A percentile compares a stretch with the other conserved stretches of the same genome.
Evolutionary conservation across 2,888 invertebrate species (phyloP).

Genomic region (Cantharis rustica): DNA sequence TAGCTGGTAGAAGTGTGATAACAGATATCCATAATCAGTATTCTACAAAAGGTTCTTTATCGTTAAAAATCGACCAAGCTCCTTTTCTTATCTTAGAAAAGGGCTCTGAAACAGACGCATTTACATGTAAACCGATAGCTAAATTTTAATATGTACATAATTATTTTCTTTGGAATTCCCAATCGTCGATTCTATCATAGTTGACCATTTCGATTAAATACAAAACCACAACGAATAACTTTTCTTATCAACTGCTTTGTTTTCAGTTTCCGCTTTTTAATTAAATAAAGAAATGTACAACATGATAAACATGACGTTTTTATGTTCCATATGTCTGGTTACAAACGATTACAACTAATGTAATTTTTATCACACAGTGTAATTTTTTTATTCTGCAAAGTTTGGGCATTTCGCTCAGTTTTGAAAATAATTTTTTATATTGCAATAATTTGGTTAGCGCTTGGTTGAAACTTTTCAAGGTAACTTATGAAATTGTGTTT

Average conservation of each 20-base stretch:
- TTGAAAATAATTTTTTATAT: background rate
- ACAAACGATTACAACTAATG: background rate
- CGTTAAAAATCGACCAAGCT: background rate
- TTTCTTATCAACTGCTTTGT: constrained; percentile 1
- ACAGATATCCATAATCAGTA: background rate
- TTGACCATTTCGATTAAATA: background rate
- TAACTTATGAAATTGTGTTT: background rate
- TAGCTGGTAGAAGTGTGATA: background rate
- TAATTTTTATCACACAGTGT: background rate
- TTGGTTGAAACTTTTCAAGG: background rate
- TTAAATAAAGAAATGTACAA: background rate
- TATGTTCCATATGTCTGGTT: background rate
- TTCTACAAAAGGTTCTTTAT: background rate
- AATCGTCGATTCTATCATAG: background rate
- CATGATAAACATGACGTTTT: background rate
- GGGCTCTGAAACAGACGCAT: background rate
- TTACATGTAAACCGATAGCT: background rate
- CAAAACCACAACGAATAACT: background rate
- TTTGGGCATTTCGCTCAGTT: background rate
- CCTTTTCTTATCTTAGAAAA: constrained; percentile 8
- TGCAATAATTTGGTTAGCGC: background rate
- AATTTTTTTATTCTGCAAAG: background rate
- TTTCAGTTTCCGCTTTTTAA: constrained; percentile 1
- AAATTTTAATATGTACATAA: background rate
- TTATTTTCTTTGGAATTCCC: background rate